A percentile compares a stretch with the other conserved stretches of the same genome.
Evolutionary conservation across 2,888 invertebrate species (phyloP).

Genomic region (Thereva unica): DNA sequence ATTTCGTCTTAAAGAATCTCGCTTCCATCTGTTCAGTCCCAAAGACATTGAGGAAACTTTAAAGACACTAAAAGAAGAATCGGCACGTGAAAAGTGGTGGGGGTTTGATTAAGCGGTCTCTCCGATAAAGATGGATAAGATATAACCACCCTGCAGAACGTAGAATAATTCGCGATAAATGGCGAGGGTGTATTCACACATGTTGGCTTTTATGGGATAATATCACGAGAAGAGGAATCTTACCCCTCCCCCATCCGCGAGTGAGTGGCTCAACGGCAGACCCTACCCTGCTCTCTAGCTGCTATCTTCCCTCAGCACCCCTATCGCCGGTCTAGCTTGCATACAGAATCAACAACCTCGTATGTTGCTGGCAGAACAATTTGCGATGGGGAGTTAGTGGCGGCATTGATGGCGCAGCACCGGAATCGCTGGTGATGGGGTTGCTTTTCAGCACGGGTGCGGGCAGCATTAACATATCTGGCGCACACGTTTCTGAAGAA

Average conservation of each 20-base stretch:
- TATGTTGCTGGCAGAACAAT: slow-evolving; percentile 34
- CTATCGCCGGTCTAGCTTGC: slow-evolving; percentile 11
- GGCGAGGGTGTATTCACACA: slow-evolving; percentile 38
- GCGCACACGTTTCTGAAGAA: slow-evolving; percentile 23
- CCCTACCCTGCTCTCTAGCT: background rate
- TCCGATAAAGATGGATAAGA: slow-evolving; percentile 38
- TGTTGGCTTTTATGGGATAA: slow-evolving; percentile 37
- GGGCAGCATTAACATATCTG: slow-evolving; percentile 31
- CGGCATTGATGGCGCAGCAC: slow-evolving; percentile 23
- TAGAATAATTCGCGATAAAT: slow-evolving; percentile 37
- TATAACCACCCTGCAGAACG: slow-evolving; percentile 23
- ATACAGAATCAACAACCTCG: slow-evolving; percentile 36
- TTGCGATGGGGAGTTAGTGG: slow-evolving; percentile 32
- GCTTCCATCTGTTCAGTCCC: too few relatives aligned
- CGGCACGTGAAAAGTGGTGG: background rate
- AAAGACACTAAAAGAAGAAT: too few relatives aligned
- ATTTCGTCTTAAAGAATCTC: too few relatives aligned
- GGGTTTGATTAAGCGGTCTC: slow-evolving; percentile 36
- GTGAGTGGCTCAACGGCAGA: slow-evolving; percentile 2
- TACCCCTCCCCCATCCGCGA: background rate
- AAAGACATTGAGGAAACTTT: too few relatives aligned
- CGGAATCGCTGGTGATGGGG: slow-evolving; percentile 5
- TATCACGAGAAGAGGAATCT: slow-evolving; percentile 13
- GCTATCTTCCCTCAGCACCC: background rate
- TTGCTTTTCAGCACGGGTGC: slow-evolving; percentile 5